Evolutionary conservation across 2,113 vertebrate genomes (phyloP), one percentile per base, ranked within the genome.

Genomic region (Apaloderma vittatum): DNA sequence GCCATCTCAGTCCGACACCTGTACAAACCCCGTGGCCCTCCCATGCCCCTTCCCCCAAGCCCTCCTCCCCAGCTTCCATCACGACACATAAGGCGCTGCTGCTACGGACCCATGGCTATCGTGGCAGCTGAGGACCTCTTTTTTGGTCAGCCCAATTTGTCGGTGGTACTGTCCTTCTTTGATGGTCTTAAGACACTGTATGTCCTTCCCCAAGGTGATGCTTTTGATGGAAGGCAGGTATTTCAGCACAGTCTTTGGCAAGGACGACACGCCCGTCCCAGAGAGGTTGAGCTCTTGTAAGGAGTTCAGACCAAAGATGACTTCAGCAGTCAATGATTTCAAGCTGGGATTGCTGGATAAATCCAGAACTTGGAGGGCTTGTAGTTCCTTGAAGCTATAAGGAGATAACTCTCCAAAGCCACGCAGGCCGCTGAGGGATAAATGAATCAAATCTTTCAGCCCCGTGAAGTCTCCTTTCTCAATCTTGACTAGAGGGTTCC

Each of bases 281-380:
- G 99, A 99, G 89, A 99, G 97, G 87, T 99, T 99, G 86, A 99
- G 98, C 92, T 99, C 99, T 63, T 99, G 99, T 63, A 99, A 95
- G 24, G 99, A 98, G 49, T 92, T 97, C 52, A 99, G 97, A 73
- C 98, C 99, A 4, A 95, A 98, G 75, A 99, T 99, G 12, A 99
- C 98, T 19, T 98, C 98, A 2, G 98, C 96, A 48, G 92, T 97
- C 46, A 99, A 89, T 21, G 95, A 98, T 65, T 97, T 98, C 30
- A 99, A 96, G 24, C 97, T 95, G 8, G 96, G 97, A 92, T 99
- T 99, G 95, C 97, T 98, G 6, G 99, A 99, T 26, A 99, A 98
- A 97, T 99, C 99, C 59, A 99, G 96, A 40, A 99, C 98, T 88
- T 99, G 99, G 30, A 99, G 98, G 92, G 98, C 97, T 19, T 96